Percentiles rank a stretch among this genome's conserved stretches.
phyloP scores from a whole-genome alignment of 2,888 invertebrate species.

The Eurytoma californica region DNA sequence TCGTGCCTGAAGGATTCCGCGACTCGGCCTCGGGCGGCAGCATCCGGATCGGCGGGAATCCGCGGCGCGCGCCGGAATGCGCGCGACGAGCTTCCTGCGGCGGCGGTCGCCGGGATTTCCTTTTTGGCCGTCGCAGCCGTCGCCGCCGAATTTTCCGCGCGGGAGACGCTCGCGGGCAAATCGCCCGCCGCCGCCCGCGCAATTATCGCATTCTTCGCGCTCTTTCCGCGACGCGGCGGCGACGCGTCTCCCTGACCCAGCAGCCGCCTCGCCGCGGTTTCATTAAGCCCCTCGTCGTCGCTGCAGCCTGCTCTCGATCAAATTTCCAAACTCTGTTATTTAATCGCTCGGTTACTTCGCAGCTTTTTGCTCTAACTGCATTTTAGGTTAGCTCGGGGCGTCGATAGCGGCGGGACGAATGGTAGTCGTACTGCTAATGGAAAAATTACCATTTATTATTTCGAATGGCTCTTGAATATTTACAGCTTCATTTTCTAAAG shows the following conservation, averaged over 20 bases:
- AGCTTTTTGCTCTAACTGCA: neutral
- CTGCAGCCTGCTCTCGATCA: neutral
- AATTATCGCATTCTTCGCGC: conserved; percentile 45
- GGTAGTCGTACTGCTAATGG: neutral
- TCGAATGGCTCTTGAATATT: conserved; percentile 3
- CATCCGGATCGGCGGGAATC: conserved; percentile 16
- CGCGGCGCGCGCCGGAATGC: conserved; percentile 21
- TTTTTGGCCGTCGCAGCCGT: conserved; percentile 19
- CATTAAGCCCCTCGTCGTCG: conserved; percentile 21
- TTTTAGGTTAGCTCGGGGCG: neutral
- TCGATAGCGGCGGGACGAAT: neutral
- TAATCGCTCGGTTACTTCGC: neutral
- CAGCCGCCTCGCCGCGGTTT: conserved; percentile 39
- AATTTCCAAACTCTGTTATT: neutral
- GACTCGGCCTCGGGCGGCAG: neutral
- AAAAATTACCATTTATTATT: conserved; percentile 19
- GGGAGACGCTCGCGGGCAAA: neutral
- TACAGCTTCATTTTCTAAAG: conserved; percentile 60
- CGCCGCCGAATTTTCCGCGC: conserved; percentile 15
- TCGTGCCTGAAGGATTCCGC: conserved; percentile 54
- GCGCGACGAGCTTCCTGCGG: neutral
- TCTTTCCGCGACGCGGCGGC: neutral
- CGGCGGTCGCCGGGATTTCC: conserved; percentile 23
- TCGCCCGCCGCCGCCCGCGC: neutral
- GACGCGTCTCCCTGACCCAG: neutral